Evolutionary conservation across 2,113 vertebrate genomes (phyloP).

Genomic region (Grantiella picta): DNA sequence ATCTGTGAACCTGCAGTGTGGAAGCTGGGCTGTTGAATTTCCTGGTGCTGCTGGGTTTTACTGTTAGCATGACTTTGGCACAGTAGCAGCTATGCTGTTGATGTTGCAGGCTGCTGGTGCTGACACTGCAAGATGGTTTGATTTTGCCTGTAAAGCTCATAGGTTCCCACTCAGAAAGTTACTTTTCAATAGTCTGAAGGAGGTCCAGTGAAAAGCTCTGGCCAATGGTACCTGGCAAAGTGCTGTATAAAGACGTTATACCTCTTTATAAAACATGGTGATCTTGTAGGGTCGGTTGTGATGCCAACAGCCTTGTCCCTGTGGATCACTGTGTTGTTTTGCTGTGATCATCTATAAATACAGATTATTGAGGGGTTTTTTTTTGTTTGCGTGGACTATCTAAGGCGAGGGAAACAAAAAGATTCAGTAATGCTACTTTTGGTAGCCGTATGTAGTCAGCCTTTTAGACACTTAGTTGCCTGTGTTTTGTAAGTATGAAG

Average conservation of each 20-base stretch:
- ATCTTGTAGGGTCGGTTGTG: fast-evolving
- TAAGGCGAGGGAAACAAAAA: background rate
- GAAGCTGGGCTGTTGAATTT: background rate
- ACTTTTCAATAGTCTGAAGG: fast-evolving
- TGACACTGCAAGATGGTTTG: background rate
- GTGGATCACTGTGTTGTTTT: background rate
- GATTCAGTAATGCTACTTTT: background rate
- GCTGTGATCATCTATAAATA: background rate
- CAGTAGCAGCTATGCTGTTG: background rate
- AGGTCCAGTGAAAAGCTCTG: background rate
- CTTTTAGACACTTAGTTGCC: conserved; percentile 10
- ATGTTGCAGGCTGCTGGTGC: background rate
- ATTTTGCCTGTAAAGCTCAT: background rate
- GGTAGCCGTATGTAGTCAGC: background rate
- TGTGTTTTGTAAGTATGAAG: conserved; percentile 23
- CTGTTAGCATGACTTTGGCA: background rate
- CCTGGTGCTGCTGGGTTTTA: background rate
- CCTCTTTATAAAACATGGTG: background rate
- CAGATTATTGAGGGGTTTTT: fast-evolving
- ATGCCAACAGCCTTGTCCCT: background rate
- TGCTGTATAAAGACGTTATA: background rate
- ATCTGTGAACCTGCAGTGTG: fast-evolving
- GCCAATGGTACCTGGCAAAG: background rate
- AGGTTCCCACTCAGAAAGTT: background rate
- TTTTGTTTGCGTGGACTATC: background rate